Base-by-base conservation (phyloP, 2,797 vertebrate genomes). In the Phalanger gymnotis region DNA sequence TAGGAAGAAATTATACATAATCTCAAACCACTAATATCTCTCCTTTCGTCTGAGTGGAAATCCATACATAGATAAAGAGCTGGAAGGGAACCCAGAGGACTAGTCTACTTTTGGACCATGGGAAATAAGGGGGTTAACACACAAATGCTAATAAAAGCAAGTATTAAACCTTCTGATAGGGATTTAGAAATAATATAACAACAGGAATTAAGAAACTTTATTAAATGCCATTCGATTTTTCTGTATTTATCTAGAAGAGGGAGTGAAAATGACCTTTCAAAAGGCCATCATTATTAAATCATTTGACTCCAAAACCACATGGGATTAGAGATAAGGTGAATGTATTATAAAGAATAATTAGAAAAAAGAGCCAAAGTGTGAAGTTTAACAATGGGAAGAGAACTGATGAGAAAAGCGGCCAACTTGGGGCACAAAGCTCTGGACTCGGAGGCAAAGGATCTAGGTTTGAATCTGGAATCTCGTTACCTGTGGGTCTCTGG, bases 181-280 rank as follows among this genome's bases (percentile, higher is more conserved):
- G 55, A 92, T 40, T 89, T 61, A 92, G 53, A 93, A 95, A 57
- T 81, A 40, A 90, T 13, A 87, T 73, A 57, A 47, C 94, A 92
- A 95, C 3, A 81, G 9, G 94, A 89, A 91, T 53, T 56, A 95
- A 94, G 0, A 54, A 96, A 90, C 30, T 91, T 90, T 87, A 94
- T 54, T 92, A 54, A 66, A 90, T 66, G 34, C 53, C 34, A 95
- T 52, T 58, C 94, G 57, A 94, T 34, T 73, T 81, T 81, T 4
- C n/a, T 73, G 31, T 34, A 3, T 53, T 81, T 54, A 92, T 58
- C 56, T 11, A 94, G 14, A 92, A 93, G 54, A 81, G 61, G 92
- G 52, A 52, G 54, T 95, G 93, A 47, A 81, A 81, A 27, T 81
- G 73, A 81, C 73, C 73, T 81, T 81, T 81, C 47, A 47, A 27